Evolutionary conservation across 2,797 vertebrate species (phyloP).

Genomic region (Helarctos malayanus): DNA sequence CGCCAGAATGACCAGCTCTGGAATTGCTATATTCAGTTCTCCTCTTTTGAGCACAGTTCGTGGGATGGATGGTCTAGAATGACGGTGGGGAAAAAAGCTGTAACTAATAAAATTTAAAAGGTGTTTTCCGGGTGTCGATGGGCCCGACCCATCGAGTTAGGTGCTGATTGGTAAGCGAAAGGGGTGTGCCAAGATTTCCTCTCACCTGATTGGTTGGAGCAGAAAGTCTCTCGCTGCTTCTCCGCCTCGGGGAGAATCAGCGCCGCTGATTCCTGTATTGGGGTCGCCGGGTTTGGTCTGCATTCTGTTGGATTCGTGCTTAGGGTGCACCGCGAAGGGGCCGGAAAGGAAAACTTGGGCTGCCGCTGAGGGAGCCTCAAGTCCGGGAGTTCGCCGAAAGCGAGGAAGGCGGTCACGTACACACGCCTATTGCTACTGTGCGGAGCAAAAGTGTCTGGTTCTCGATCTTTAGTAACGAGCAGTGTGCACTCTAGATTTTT

Average conservation of each 20-base stretch:
- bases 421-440: neutral
- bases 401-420: neutral
- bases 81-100: neutral
- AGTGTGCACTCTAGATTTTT: neutral
- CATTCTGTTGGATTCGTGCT: neutral
- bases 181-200: neutral
- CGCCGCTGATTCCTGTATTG: accelerated
- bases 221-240: neutral
- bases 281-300: accelerated
- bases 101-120: slow-evolving; percentile 63
- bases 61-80: neutral
- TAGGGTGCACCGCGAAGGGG: neutral
- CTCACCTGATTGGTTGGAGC: slow-evolving; percentile 51
- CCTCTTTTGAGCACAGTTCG: neutral
- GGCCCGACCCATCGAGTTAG: neutral
- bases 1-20: neutral
- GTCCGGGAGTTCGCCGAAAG: neutral
- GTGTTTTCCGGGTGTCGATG: neutral
- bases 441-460: neutral
- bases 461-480: neutral
- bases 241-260: accelerated
- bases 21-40: neutral
- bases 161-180: slow-evolving; percentile 63
- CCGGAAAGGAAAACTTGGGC: neutral
- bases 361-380: neutral